Evolutionary conservation across 53 echinoderm and acorn worm species (phyloP), one percentile per base, ranked within the genome.

Genomic region (Crossaster papposus): DNA sequence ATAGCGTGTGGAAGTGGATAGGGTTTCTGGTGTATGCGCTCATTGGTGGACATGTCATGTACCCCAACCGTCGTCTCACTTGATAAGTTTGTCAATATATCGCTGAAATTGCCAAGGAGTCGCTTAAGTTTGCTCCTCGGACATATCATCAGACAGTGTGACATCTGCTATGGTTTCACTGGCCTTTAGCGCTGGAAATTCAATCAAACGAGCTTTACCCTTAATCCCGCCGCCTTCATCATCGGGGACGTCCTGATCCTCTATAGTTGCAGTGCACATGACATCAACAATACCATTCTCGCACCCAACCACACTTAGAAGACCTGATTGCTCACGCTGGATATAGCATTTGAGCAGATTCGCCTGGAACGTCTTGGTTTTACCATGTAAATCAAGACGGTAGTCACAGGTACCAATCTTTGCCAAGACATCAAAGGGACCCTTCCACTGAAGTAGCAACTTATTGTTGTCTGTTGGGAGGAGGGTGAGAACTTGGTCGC

Each of bases 391-490:
- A 64, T 94, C 91, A 7, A 94, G 36, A 3, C 64, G 89, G 51
- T 91, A 91, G 79, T 91, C 91, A 54, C 64, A 58, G 12, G 28
- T 62, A 44, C 78, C 71, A 6, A 64, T 24, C 70, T 91, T 94
- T 15, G 64, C 91, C 11, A 79, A 14, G 29, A 94, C 70, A 10
- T 34, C 26, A 65, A 92, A 94, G 30, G 92, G 94, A 12, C 92
- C 94, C 64, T 90, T 89, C 94, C 94, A 94, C 55, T 94, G 88
- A 70, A 90, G 81, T 10, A 90, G 23, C 4, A 94, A 64, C 53
- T 93, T 93, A 72, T 89, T 95, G 23, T 73, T 80, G 53, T 91
- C 89, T 14, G 90, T 94, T 17, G 94, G 94, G 44, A 85, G 65
- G 18, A 94, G 81, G 22, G 92, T 30, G 4, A 92, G 83, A 1